These are phyloP conservation scores for Drosophila histrio DNA, from an alignment of 2,888 invertebrate genomes.

Conservation along the genomic window DNA sequence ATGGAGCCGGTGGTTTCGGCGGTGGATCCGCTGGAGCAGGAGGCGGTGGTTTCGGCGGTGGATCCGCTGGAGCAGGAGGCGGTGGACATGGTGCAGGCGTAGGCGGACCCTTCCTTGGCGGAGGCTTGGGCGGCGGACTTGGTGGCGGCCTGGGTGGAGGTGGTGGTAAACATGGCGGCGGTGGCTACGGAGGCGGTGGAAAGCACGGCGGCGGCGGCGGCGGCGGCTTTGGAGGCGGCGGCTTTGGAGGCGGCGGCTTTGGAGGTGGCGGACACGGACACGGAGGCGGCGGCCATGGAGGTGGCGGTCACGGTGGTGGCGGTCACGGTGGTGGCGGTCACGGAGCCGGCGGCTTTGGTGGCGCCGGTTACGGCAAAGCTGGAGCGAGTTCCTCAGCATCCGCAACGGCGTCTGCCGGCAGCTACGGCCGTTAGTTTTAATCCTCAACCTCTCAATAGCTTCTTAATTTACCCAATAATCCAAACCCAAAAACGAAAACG, in stretches of 20 bases:
- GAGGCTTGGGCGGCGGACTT: conserved; percentile 6
- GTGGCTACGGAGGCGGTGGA: conserved; percentile 23
- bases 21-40: conserved; percentile 30
- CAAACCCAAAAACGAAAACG: conserved; percentile 1
- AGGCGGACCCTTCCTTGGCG: conserved; percentile 13
- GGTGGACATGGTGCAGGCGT: conserved; percentile 21
- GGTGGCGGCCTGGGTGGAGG: conserved; percentile 25
- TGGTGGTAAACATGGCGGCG: conserved; percentile 17
- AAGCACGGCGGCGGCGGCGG: conserved; percentile 11
- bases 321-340: conserved; percentile 11
- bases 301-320: conserved; percentile 11
- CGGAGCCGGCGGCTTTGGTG: conserved; percentile 3
- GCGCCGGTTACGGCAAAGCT: conserved; percentile 34
- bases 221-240: conserved; percentile 8
- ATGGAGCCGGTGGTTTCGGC: conserved; percentile 23
- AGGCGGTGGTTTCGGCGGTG: conserved; percentile 13
- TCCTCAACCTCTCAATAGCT: background rate
- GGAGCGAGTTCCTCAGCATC: conserved; percentile 49
- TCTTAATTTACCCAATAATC: background rate
- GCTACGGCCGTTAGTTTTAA: conserved; percentile 37
- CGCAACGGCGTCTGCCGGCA: conserved; percentile 23
- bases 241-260: background rate
- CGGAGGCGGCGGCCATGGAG: conserved; percentile 28
- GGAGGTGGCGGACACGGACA: conserved; percentile 26
- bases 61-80: conserved; percentile 5